Evolutionary conservation across 1,140 invertebrate genomes (phyloP).

Genomic region (Sinella curviseta): DNA sequence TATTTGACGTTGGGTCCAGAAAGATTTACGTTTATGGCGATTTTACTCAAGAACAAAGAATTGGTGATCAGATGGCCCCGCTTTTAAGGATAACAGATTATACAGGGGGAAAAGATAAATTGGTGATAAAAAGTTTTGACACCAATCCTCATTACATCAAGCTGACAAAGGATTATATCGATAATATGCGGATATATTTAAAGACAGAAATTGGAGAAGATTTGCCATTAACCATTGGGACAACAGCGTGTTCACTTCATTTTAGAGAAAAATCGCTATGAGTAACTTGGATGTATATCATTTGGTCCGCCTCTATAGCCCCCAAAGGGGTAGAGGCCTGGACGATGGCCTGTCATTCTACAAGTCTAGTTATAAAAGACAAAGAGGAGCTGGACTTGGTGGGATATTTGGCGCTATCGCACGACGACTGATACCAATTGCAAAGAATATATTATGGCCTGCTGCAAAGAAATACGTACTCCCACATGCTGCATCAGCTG

Average conservation of each 20-base stretch:
- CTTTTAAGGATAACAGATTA: conserved; percentile 50
- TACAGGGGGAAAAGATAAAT: not conserved
- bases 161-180: not conserved
- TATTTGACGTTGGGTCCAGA: not conserved
- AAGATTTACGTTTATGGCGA: not conserved
- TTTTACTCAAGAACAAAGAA: not conserved
- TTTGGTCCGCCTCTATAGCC: not conserved
- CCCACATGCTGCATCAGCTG: not conserved
- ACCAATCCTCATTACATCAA: not conserved
- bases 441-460: not conserved
- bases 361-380: not conserved
- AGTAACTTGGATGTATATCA: not conserved
- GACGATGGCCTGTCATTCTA: not conserved
- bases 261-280: not conserved
- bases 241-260: no score
- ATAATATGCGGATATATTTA: no score
- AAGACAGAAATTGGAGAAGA: no score
- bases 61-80: conserved; percentile 55
- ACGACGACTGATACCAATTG: not conserved
- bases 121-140: not conserved
- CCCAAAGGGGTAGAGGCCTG: not conserved
- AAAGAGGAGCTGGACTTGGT: not conserved
- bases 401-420: not conserved
- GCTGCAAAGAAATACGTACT: not conserved
- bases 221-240: no score